A percentile compares a stretch with the other conserved stretches of the same genome.
phyloP scores from a whole-genome alignment of 2,888 invertebrate species.

The Megaustenia siamemsis region DNA sequence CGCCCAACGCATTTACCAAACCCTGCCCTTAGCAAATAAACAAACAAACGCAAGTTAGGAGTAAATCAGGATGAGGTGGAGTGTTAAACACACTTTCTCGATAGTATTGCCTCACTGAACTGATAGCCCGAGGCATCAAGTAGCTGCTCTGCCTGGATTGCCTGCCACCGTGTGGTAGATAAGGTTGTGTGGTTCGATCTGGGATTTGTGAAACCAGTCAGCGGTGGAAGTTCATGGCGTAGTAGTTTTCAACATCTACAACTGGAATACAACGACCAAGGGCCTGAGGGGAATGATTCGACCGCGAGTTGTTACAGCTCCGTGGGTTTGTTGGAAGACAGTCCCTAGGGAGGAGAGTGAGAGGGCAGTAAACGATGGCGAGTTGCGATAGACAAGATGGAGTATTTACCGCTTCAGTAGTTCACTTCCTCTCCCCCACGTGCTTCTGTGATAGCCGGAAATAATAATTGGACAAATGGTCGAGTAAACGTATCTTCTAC shows the following conservation, averaged over 20 bases:
- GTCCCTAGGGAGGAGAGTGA: neutral
- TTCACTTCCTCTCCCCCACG: neutral
- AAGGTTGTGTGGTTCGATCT: neutral
- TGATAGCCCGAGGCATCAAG: neutral
- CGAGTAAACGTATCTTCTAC: neutral
- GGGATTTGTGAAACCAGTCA: neutral
- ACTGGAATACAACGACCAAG: neutral
- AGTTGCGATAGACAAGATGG: slow-evolving; percentile 35
- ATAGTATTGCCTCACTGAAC: neutral
- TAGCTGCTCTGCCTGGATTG: neutral
- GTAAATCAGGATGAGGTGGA: neutral
- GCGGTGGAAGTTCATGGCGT: neutral
- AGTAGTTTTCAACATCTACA: neutral
- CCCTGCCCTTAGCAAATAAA: neutral
- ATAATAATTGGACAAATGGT: neutral
- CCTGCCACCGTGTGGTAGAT: neutral
- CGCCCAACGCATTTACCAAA: neutral
- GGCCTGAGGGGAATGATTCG: slow-evolving; percentile 23
- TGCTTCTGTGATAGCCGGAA: neutral
- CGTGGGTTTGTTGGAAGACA: slow-evolving; percentile 7
- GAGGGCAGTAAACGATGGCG: slow-evolving; percentile 18
- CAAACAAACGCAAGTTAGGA: neutral
- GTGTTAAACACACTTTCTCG: slow-evolving; percentile 5
- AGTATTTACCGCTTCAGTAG: slow-evolving; percentile 31
- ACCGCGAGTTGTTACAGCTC: slow-evolving; percentile 12